Evolutionary conservation across 2,888 invertebrate genomes (phyloP).

Genomic region (Drosophila neonasuta): DNA sequence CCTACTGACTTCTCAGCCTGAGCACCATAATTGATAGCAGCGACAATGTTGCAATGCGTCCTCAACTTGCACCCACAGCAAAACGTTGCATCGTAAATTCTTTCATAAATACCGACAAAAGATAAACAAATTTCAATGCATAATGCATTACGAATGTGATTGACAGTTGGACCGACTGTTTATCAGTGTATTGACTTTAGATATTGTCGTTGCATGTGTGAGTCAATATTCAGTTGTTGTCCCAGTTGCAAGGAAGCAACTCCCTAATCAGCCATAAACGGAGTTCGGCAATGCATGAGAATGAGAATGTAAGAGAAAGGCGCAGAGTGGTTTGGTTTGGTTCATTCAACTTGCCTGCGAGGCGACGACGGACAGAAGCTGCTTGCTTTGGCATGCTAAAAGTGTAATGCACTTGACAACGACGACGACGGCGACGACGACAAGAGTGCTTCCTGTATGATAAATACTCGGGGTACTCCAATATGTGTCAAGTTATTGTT

Average conservation of each 20-base stretch:
- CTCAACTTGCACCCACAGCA: conserved; percentile 25
- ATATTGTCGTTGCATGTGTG: conserved; percentile 33
- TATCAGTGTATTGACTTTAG: conserved; percentile 60
- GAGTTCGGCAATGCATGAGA: conserved; percentile 27
- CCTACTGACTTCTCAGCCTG: conserved; percentile 33
- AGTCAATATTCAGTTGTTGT: conserved; percentile 32
- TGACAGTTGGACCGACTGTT: conserved; percentile 19
- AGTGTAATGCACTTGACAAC: conserved; percentile 55
- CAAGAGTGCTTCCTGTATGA: conserved; percentile 53
- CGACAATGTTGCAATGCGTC: conserved; percentile 14
- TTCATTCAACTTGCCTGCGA: conserved; percentile 50
- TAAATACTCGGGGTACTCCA: conserved; percentile 42
- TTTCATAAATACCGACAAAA: conserved; percentile 49
- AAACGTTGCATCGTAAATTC: conserved; percentile 28
- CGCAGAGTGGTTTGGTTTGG: conserved; percentile 7
- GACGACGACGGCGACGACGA: conserved; percentile 7
- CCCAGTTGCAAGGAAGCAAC: conserved; percentile 20
- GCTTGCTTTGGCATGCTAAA: conserved; percentile 40
- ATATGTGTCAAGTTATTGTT: conserved; percentile 72
- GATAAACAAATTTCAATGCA: conserved; percentile 42
- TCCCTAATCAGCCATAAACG: conserved; percentile 61
- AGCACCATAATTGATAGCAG: conserved; percentile 36
- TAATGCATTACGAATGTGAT: conserved; percentile 6
- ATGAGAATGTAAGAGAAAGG: conserved; percentile 26
- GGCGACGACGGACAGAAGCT: conserved; percentile 39